Evolutionary conservation across 2,113 vertebrate genomes (phyloP).

Genomic region (Myocastor coypus): DNA sequence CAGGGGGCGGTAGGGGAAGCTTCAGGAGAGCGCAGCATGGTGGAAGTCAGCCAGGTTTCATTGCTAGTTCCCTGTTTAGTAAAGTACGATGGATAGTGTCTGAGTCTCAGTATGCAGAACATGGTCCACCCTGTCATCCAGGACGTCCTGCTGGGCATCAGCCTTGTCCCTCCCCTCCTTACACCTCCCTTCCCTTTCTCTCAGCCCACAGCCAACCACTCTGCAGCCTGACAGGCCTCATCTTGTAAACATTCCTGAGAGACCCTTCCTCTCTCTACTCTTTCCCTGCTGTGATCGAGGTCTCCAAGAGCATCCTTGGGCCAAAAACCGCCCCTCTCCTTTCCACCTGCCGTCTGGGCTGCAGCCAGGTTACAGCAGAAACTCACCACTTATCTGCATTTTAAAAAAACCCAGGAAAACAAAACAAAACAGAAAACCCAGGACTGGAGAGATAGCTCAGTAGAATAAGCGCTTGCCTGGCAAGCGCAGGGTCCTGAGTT

Average conservation of each 20-base stretch:
- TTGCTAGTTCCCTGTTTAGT: background rate
- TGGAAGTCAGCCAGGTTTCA: background rate
- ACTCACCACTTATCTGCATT: background rate
- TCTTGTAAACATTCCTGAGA: background rate
- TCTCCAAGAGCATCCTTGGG: background rate
- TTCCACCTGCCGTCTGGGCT: background rate
- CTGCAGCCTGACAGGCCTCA: background rate
- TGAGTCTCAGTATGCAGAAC: background rate
- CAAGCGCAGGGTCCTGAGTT: too few relatives aligned
- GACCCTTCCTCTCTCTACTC: background rate
- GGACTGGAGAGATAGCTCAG: too few relatives aligned
- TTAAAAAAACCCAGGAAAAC: too few relatives aligned
- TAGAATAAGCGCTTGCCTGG: too few relatives aligned
- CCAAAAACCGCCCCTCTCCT: background rate
- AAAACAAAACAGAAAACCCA: too few relatives aligned
- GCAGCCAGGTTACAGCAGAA: background rate
- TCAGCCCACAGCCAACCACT: too few relatives aligned
- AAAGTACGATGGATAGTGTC: background rate
- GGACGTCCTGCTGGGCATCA: background rate
- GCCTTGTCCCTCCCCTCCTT: background rate
- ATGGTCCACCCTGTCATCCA: background rate
- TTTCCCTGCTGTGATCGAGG: background rate
- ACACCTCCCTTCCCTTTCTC: background rate
- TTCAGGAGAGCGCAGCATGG: background rate
- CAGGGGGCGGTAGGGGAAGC: background rate